These are phyloP conservation scores for Copsychus sechellarum DNA, from an alignment of 2,113 vertebrate species.

Conservation along the genomic window DNA sequence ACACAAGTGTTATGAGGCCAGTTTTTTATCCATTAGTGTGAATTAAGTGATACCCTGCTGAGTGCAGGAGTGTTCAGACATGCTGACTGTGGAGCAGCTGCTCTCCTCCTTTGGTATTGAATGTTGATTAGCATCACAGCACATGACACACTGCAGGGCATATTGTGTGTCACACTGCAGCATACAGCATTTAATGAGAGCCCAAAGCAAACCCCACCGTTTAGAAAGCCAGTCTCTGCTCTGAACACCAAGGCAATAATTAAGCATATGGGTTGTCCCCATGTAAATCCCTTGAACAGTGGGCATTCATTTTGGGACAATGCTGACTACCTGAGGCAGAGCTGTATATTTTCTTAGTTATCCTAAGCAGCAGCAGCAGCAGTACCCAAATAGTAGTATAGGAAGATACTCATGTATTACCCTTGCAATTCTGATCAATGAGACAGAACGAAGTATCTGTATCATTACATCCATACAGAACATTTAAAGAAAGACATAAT, in stretches of 20 bases:
- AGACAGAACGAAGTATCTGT: neutral
- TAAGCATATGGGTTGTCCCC: neutral
- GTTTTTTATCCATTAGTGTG: neutral
- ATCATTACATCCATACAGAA: neutral
- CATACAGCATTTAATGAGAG: constrained; percentile 18
- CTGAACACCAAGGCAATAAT: neutral
- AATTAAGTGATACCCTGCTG: constrained; percentile 40
- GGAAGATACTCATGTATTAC: neutral
- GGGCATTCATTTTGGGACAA: neutral
- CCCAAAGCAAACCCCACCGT: neutral
- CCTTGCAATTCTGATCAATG: neutral
- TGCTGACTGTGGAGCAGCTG: constrained; percentile 58
- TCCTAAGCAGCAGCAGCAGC: neutral
- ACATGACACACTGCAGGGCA: constrained; percentile 19
- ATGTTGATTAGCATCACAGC: constrained; percentile 39
- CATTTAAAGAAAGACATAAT: neutral
- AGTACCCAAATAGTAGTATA: neutral
- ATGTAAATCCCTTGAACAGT: neutral
- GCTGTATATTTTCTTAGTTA: neutral
- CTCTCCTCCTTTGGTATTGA: constrained; percentile 25
- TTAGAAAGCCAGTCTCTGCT: neutral
- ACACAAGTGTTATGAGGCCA: constrained; percentile 11
- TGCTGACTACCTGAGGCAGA: neutral
- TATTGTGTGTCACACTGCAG: neutral
- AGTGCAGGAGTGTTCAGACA: constrained; percentile 30